Evolutionary conservation across 2,113 vertebrate genomes (phyloP).

Genomic region (Thunnus thynnus): DNA sequence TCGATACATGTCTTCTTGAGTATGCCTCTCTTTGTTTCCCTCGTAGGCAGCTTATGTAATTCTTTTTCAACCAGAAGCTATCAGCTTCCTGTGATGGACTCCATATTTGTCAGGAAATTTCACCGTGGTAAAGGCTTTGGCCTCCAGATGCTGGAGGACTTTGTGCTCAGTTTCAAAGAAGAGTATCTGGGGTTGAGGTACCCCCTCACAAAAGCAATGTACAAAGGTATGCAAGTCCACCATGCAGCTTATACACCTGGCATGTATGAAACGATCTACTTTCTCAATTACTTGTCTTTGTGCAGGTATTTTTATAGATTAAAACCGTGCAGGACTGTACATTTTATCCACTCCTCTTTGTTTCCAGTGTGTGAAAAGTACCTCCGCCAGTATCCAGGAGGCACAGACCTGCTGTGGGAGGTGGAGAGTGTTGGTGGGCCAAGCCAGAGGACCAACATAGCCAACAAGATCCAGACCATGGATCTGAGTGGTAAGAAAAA

Average conservation of each 20-base stretch:
- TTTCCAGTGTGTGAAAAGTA: conserved; percentile 90
- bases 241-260: neutral
- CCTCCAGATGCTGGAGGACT: conserved; percentile 91
- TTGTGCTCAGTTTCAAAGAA: conserved; percentile 88
- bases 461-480: conserved; percentile 78
- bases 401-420: conserved; percentile 89
- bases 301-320: neutral
- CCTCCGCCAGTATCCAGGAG: conserved; percentile 86
- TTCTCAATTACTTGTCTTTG: neutral
- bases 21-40: neutral
- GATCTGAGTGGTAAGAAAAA: conserved; percentile 77
- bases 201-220: conserved; percentile 86
- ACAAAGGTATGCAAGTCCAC: conserved; percentile 80
- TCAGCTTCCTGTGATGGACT: conserved; percentile 90
- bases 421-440: conserved; percentile 86
- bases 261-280: neutral
- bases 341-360: neutral
- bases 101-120: conserved; percentile 90
- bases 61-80: conserved; percentile 77
- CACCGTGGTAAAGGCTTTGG: conserved; percentile 84
- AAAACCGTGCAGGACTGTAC: neutral
- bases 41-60: conserved; percentile 83
- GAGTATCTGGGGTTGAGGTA: conserved; percentile 86
- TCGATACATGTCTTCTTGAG: neutral
- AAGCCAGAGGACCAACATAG: conserved; percentile 85